These are phyloP conservation scores for Erithacus rubecula DNA, from an alignment of 2,797 vertebrate species.

Conservation along the genomic window DNA sequence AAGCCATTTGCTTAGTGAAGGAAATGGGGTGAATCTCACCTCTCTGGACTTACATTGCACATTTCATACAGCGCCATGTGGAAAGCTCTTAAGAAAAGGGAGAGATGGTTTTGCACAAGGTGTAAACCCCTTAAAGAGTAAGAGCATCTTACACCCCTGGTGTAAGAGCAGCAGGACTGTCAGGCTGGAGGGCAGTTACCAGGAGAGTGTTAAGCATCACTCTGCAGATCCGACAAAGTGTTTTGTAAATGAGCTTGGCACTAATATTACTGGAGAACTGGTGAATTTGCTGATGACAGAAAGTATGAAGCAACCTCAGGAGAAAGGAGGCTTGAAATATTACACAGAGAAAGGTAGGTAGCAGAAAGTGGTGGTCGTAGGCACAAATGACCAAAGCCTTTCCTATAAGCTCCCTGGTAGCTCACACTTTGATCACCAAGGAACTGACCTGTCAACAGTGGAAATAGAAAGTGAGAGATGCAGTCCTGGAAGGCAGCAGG, in stretches of 20 bases:
- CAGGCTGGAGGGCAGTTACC: not conserved
- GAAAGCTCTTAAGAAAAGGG: not conserved
- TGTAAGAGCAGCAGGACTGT: not conserved
- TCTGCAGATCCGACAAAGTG: not conserved
- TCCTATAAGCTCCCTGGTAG: not conserved
- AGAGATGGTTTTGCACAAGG: not conserved
- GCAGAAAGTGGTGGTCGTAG: not conserved
- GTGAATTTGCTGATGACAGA: slow-evolving; percentile 40
- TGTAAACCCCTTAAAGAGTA: not conserved
- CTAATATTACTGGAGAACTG: not conserved
- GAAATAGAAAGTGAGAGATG: not conserved
- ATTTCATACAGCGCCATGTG: not conserved
- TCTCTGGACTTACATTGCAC: not conserved
- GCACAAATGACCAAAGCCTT: not conserved
- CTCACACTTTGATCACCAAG: not conserved
- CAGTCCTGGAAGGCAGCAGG: not conserved
- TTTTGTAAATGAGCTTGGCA: slow-evolving; percentile 26
- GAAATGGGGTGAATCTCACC: not conserved
- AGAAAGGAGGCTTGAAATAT: not conserved
- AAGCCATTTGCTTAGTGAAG: slow-evolving; percentile 15
- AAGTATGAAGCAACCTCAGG: not conserved
- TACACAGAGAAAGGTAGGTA: not conserved
- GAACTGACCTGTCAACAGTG: not conserved
- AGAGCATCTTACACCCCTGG: too few relatives aligned
- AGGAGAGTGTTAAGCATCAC: not conserved